Base-by-base conservation (phyloP, 2,888 invertebrate genomes). In the Artemia sinica region DNA sequence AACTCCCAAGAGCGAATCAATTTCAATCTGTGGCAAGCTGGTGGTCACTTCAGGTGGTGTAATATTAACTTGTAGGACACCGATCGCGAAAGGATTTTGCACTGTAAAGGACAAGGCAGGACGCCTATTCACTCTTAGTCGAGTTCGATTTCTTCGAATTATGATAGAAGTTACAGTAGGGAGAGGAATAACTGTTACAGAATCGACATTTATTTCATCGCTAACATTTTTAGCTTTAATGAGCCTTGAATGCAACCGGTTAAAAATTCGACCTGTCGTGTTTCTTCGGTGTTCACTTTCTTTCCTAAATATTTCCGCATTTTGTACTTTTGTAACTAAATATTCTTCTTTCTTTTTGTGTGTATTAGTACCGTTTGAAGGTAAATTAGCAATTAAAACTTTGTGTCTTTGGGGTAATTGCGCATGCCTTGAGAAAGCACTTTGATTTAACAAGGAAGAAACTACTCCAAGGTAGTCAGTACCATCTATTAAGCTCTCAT, bases 41-140 rank as follows among this genome's bases (percentile, higher is more conserved):
- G 63, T n/a, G 28, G 63, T 58, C 12, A 28, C 14, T 58, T 58
- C 63, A 10, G 63, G 63, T 18, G 63, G 63, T n/a, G 63, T 58
- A 9, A 58, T 58, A 58, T 58, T 58, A n/a, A 58, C 63, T 28
- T 58, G 63, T n/a, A 58, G 63, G 63, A 58, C n/a, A 18, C 63
- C 63, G 63, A 58, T n/a, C n/a, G 63, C n/a, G 63, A 58, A 58
- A 9, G 63, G 63, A 10, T 58, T 58, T 10, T 58, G 63, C 9
- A 58, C 63, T 8, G 63, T 58, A 28, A 58, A 58, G 8, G 63
- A 58, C 63, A 58, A 58, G 8, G 63, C 63, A 58, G 63, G 63
- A 18, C 63, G 63, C n/a, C 63, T n/a, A 28, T 58, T 58, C 14
- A 58, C 63, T 28, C 63, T 58, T 58, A 58, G 9, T 28, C 63